Base-by-base conservation (phyloP, 2,797 vertebrate species). In the Coreius guichenoti region DNA sequence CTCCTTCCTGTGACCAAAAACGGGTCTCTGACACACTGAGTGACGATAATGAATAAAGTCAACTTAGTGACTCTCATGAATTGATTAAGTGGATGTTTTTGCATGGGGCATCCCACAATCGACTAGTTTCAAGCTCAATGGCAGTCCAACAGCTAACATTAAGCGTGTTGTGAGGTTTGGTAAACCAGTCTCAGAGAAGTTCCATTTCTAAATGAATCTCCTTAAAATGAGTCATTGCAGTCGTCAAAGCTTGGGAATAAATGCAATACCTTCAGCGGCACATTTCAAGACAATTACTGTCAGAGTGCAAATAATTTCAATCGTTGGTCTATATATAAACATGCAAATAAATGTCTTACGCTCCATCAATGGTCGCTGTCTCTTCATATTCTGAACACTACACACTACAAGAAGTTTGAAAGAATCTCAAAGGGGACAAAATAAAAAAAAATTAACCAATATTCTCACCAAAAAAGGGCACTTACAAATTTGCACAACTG, bases 391-490 rank as follows among this genome's bases (percentile, higher is more conserved):
- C 39, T 65, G 26, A 33, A 80, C 47, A 49, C 11, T n/a, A 29
- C 4, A 11, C 33, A 11, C 36, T 61, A 67, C 47, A 80, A 17
- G 1, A 61, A 29, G 76, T 43, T 21, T 67, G 9, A 67, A 33
- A 5, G 4, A 4, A n/a, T 80, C 47, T 70, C 21, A 54, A 36
- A 82, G 70, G 17, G 74, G 65, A 65, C 61, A 81, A 81, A 39
- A 80, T 75, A 54, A 83, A 85, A 83, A 67, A 5, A 83, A 67
- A 5, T 9, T 16, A 29, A 36, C 17, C 69, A 61, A 39, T 3
- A 68, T 31, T 31, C 29, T 80, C 7, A 65, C 19, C 6, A 8
- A 92, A 92, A 93, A 92, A 92, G 91, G 93, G 92, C 84, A 91
- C 29, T 63, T 63, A 63, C 14, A 63, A 16, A 63, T 89, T 90